Base-by-base conservation (phyloP, 2,113 vertebrate species). In the Actinemys pallida region DNA sequence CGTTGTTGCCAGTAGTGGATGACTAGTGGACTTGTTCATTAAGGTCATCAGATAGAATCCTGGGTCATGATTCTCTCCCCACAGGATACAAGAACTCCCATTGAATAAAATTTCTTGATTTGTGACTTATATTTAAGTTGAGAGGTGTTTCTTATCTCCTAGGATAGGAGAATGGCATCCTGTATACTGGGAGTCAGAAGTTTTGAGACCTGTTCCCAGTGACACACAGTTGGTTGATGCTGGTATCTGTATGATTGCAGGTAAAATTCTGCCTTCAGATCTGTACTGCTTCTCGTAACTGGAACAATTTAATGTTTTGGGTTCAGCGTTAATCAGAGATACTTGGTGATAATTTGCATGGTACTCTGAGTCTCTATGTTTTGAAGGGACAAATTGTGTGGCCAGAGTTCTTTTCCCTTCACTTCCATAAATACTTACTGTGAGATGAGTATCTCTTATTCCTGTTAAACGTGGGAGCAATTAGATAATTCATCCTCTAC, bases 311-410 rank as follows among this genome's bases (percentile, higher is more conserved):
- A 17, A 16, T 72, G 62, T 5, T 72, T 8, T 62, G 17, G 80
- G 17, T 10, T 6, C 29, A 93, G 5, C 8, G 35, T 50, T 69
- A 47, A 35, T 5, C 25, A 86, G 29, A 14, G 93, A 69, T 76
- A 14, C 3, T 22, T 0, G 35, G 62, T 47, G 19, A 27, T 56
- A 5, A n/a, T 20, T 52, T 25, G 81, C 1, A 0, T 29, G 11
- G 16, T 49, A 1, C 1, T 35, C 1, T 35, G 16, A 81, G 88
- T 83, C 56, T 65, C 76, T 87, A 22, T 76, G 10, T 76, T 76
- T 76, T 76, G n/a, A 76, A 25, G 42, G 39, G 24, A 76, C 5
- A 76, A 76, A 5, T 12, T n/a, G 7, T 81, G 24, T 1, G 76
- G 19, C 52, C 88, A 24, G 0, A 2, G 9, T 78, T 25, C 54